A percentile compares a stretch with the other conserved stretches of the same genome.
Evolutionary conservation across 1,140 invertebrate species (phyloP).

Genomic region (Achatina immaculata): DNA sequence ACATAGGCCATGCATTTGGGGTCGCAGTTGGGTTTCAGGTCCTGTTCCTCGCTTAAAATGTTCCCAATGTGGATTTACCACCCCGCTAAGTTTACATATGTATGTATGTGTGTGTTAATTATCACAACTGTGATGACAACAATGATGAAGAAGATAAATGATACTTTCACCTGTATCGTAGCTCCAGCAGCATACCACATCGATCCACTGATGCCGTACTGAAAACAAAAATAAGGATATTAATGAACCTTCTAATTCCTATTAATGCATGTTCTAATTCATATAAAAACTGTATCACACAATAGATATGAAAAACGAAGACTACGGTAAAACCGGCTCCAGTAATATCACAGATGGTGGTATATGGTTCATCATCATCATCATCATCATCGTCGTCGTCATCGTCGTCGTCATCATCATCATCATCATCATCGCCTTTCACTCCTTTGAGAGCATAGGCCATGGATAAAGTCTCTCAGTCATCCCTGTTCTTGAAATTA

Average conservation of each 20-base stretch:
- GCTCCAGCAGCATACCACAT: slow-evolving; percentile 73
- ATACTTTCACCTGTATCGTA: slow-evolving; percentile 52
- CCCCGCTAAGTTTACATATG: slow-evolving; percentile 44
- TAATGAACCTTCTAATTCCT: background rate
- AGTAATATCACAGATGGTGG: background rate
- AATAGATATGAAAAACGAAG: too few relatives aligned
- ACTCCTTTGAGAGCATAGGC: too few relatives aligned
- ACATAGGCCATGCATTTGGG: too few relatives aligned
- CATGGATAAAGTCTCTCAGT: too few relatives aligned
- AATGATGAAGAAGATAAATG: background rate
- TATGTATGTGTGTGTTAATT: slow-evolving; percentile 41
- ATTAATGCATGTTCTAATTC: background rate
- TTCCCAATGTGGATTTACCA: too few relatives aligned
- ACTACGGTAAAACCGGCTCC: background rate
- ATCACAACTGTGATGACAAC: background rate
- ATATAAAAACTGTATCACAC: background rate
- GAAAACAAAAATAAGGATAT: slow-evolving; percentile 30
- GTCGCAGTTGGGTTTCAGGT: too few relatives aligned
- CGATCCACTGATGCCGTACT: slow-evolving; percentile 67
- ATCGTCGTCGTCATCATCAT: background rate
- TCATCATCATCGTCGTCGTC: background rate
- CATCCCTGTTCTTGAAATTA: too few relatives aligned
- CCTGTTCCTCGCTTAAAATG: too few relatives aligned
- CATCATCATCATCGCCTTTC: background rate
- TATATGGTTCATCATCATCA: too few relatives aligned